Evolutionary conservation across 2,113 vertebrate species (phyloP).

Genomic region (Anthoscopus minutus): DNA sequence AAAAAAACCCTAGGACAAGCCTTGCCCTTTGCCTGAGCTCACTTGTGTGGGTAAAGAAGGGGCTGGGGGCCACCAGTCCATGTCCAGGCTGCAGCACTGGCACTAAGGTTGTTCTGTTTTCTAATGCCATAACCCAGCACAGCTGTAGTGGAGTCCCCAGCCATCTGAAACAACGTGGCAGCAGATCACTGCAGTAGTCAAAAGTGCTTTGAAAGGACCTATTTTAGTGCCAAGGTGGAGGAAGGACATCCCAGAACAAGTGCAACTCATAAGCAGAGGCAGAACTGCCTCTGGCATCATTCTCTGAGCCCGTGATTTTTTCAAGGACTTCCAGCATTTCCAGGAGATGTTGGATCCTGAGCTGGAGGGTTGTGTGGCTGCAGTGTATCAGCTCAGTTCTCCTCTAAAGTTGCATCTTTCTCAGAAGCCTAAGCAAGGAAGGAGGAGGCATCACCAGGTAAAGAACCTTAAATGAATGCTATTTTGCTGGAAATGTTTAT

Average conservation of each 20-base stretch:
- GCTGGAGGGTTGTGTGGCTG: neutral
- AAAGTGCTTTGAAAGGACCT: conserved; percentile 20
- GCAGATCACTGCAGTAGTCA: neutral
- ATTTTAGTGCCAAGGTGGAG: conserved; percentile 38
- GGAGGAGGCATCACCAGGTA: neutral
- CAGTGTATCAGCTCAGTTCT: neutral
- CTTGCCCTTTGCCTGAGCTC: neutral
- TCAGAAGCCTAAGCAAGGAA: neutral
- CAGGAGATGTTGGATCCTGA: neutral
- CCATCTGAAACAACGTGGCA: neutral
- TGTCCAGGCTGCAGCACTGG: neutral
- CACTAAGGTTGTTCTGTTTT: neutral
- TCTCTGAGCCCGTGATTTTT: neutral
- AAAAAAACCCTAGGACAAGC: neutral
- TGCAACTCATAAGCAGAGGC: neutral
- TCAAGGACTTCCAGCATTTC: neutral
- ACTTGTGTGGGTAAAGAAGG: accelerated
- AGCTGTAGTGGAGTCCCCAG: accelerated
- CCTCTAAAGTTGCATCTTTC: neutral
- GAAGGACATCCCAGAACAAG: conserved; percentile 2
- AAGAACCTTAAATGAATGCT: neutral
- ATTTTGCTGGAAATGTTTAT: conserved; percentile 26
- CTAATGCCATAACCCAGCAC: neutral
- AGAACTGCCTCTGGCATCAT: neutral
- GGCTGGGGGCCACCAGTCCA: neutral